Base-by-base conservation (phyloP, 2,797 vertebrate species). In the Meriones psammophilus region DNA sequence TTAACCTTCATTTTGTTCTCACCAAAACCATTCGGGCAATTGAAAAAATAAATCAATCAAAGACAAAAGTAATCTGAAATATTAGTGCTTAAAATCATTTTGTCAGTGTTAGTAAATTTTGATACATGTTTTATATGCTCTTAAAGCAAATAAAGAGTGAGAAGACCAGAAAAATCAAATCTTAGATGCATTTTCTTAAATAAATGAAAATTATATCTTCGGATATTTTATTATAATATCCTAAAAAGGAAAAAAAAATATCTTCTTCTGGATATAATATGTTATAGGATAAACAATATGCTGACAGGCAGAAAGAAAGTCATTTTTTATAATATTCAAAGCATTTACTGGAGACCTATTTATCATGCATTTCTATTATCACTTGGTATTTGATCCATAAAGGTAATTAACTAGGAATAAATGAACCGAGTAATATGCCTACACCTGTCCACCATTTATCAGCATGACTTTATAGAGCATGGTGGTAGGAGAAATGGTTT, bases 401-500 rank as follows among this genome's bases (percentile, higher is more conserved):
- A 96, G 60, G 71, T 91, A 95, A 3, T 86, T 83, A 90, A 85
- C 93, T 92, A 96, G 56, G 76, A 88, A 92, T 88, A 94, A 95
- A 88, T 96, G 74, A 98, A 97, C 90, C 58, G 2, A 96, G 78
- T 96, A 95, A 96, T 93, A 83, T 74, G 62, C 12, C 73, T 98
- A 97, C 89, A 97, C 96, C 94, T 94, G 88, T 96, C 88, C 85
- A 92, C 54, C 77, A n/a, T 91, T 97, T 93, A 91, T 91, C 84
- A 93, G 93, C 92, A 54, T 97, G 93, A 92, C 88, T 97, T 97
- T 97, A 97, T 97, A 95, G 93, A 95, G 81, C 93, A 95, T 93
- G 73, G 64, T 91, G 74, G 50, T 92, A 93, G 73, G 42, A 97
- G 93, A 97, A 95, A 96, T 83, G 33, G 87, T 94, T 97, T 97